Base-by-base conservation (phyloP, 2,797 vertebrate species). In the Cuniculus paca region DNA sequence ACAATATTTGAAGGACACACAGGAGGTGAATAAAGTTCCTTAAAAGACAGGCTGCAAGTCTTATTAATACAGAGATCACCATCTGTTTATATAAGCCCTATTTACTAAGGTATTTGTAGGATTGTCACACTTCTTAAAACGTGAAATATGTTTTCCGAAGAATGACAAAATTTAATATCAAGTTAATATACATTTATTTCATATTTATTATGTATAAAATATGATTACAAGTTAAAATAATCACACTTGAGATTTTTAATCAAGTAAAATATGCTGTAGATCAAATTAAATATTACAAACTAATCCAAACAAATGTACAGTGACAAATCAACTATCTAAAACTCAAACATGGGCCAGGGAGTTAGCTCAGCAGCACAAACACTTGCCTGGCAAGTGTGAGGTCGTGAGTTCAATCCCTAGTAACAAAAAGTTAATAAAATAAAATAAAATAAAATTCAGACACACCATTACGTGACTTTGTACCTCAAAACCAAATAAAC, bases 251-350 rank as follows among this genome's bases (percentile, higher is more conserved):
- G 14, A 31, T 89, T 95, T 90, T 89, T 75, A 92, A 82, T 79
- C 56, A 87, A 91, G 17, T 34, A 82, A n/a, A 93, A 94, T 72
- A 95, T 92, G 95, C 75, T 45, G 5, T 20, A 96, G 95, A 87
- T 65, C 48, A 85, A 94, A 90, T 42, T 31, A 45, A 95, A 91
- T 39, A 24, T 74, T 68, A 97, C 31, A 96, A 93, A 45, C 31
- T 52, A 92, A 28, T 79, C 42, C 36, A 81, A 74, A 81, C 34
- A 72, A 42, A 87, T 39, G 8, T 39, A 75, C 11, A 94, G n/a
- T 31, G 31, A 28, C 60, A 84, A 22, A 65, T 68, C 42, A 80
- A 72, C 52, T 74, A 48, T 74, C 79, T 45, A 80, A 39, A 95
- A 92, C 56, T 89, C 81, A 91, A 68, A 54, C 17, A 54, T 4